Conservation (phyloP, 2,113 vertebrate genomes). For the Paratilapia polleni region DNA sequence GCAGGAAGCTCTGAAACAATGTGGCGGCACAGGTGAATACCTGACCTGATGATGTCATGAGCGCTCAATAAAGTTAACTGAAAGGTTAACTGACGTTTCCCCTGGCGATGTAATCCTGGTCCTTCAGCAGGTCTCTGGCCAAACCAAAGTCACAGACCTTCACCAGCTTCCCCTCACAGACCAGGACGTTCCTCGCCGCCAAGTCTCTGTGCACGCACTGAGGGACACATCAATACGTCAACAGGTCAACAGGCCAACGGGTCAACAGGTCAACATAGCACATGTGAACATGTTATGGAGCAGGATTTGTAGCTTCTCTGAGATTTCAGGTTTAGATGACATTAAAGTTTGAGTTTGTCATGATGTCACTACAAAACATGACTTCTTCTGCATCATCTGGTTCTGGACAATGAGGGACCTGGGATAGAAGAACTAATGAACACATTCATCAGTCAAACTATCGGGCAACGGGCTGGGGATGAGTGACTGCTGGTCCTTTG, state of each 20-base stretch:
- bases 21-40: neutral
- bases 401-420: too few relatives aligned
- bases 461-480: too few relatives aligned
- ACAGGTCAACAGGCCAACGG: neutral
- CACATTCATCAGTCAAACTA: too few relatives aligned
- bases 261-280: too few relatives aligned
- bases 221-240: neutral
- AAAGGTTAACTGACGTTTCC: constrained; percentile 83
- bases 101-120: constrained; percentile 88
- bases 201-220: constrained; percentile 91
- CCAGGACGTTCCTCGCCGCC: constrained; percentile 70
- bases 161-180: constrained; percentile 67
- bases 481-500: too few relatives aligned
- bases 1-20: constrained; percentile 62
- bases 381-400: too few relatives aligned
- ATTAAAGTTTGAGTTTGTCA: too few relatives aligned
- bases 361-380: too few relatives aligned
- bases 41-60: neutral
- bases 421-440: too few relatives aligned
- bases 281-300: too few relatives aligned
- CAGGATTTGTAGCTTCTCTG: too few relatives aligned
- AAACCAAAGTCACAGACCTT: constrained; percentile 87
- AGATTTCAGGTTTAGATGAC: too few relatives aligned
- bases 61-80: neutral
- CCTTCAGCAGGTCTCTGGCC: constrained; percentile 86